Percentiles rank a stretch among this genome's conserved stretches.
These are phyloP conservation scores for Ficedula albicollis DNA, from an alignment of 2,797 vertebrate genomes.

Conservation along the genomic window DNA sequence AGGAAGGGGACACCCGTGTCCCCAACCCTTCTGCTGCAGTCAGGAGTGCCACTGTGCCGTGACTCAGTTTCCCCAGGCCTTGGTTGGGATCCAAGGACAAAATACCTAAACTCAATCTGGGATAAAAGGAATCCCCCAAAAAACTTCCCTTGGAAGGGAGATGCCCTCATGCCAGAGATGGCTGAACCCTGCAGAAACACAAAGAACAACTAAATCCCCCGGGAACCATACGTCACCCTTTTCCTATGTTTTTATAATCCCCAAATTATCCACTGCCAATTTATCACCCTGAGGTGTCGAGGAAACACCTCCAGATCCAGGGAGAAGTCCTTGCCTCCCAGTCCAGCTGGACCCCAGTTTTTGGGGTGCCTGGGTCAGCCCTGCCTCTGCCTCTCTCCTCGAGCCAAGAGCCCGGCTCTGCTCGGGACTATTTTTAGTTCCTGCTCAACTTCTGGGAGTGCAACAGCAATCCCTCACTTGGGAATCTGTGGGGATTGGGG, in stretches of 20 bases:
- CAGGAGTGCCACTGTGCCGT: rapidly evolving
- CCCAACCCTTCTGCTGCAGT: background rate
- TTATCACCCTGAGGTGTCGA: background rate
- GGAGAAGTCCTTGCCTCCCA: background rate
- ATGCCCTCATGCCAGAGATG: background rate
- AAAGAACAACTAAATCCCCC: background rate
- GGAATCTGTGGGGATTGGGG: rapidly evolving
- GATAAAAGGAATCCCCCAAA: rapidly evolving
- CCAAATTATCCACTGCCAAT: background rate
- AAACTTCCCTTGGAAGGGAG: background rate
- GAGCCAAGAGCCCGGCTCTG: background rate
- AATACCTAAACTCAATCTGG: background rate
- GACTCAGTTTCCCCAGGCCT: background rate
- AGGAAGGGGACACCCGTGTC: background rate
- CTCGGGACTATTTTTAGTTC: background rate
- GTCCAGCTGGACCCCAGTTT: rapidly evolving
- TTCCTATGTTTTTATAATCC: rapidly evolving
- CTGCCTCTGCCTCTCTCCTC: background rate
- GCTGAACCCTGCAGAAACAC: background rate
- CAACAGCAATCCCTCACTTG: background rate
- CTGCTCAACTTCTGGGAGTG: rapidly evolving
- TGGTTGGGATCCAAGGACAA: rapidly evolving
- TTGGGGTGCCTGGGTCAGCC: background rate
- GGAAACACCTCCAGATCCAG: background rate
- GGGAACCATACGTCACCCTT: rapidly evolving